Evolutionary conservation across 2,113 vertebrate genomes (phyloP), one percentile per base, ranked within the genome.

Genomic region (Tachuris rubrigastra): DNA sequence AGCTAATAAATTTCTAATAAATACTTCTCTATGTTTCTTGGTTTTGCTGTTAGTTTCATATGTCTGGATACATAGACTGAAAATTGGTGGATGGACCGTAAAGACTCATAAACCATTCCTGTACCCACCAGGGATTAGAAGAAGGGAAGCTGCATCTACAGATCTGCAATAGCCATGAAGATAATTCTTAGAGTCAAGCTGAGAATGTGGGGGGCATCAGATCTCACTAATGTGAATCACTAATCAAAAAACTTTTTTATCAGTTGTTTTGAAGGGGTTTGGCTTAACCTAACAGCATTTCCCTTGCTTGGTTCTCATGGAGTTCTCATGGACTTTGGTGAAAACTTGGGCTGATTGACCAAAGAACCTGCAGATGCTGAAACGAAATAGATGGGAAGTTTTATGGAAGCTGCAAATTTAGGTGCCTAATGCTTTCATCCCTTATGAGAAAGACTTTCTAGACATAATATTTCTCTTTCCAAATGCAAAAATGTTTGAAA

Each of bases 41-140:
- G 0, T 47, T 84, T 90, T 86, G 30, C 39, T 76, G 10, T 73
- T 84, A 24, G 18, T 84, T 84, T 84, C 55, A 49, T 78, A 11
- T 72, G 30, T 37, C 35, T 72, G 47, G 44, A 56, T 22, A 23
- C 0, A 0, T 19, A 71, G n/a, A 46, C 18, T 0, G 4, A 69
- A 66, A 86, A 77, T 30, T 62, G 50, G 55, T 83, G 39, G 52
- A 60, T 1, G 2, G 39, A 41, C 28, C 0, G 0, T 84, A 56
- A 63, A 81, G 58, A 16, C 68, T 69, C 52, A 33, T 17, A 89
- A 68, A 52, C 35, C 37, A 55, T 67, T 56, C 53, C 49, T 44
- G 31, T 53, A 33, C 55, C 58, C 35, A 41, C 11, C 0, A 1
- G 31, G 22, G 52, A 50, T 63, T 41, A 30, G 83, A 52, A 50